Percentiles rank a stretch among this genome's conserved stretches.
These are phyloP conservation scores for Hartigia nigra DNA, from an alignment of 2,888 invertebrate species.

Conservation along the genomic window DNA sequence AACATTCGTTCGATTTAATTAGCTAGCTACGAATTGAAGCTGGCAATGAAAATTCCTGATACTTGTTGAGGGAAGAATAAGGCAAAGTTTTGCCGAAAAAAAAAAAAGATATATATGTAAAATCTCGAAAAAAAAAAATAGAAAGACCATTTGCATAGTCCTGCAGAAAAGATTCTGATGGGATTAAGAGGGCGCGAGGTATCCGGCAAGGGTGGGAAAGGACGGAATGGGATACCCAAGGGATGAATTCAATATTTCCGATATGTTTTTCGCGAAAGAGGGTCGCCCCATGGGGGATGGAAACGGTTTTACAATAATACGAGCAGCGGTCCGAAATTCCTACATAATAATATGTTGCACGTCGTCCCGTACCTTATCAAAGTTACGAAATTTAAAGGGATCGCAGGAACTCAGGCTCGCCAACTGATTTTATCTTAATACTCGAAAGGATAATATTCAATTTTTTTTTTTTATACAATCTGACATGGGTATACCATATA, in stretches of 20 bases:
- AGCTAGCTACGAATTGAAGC: too few species aligned
- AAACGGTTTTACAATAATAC: constrained; percentile 26
- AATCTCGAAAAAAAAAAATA: too few species aligned
- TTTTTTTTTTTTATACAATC: background rate
- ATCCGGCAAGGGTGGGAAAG: background rate
- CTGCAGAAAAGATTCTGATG: background rate
- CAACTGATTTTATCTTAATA: constrained; percentile 6
- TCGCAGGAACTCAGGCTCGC: constrained; percentile 9
- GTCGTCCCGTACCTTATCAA: constrained; percentile 16
- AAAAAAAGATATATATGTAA: too few species aligned
- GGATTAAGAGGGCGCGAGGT: constrained; percentile 14
- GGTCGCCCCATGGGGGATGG: constrained; percentile 16
- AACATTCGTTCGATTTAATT: too few species aligned
- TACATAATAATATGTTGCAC: constrained; percentile 19
- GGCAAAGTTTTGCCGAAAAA: too few species aligned
- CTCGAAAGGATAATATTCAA: background rate
- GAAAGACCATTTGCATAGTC: background rate
- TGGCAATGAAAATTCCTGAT: too few species aligned
- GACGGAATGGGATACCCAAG: constrained; percentile 15
- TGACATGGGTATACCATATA: background rate
- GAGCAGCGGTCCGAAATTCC: constrained; percentile 17
- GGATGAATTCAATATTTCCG: constrained; percentile 25
- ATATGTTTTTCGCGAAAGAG: constrained; percentile 24
- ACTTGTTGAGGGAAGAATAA: background rate
- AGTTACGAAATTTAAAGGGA: constrained; percentile 9